A percentile compares a stretch with the other conserved stretches of the same genome.
Evolutionary conservation across 2,113 vertebrate species (phyloP).

Genomic region (Odocoileus virginianus): DNA sequence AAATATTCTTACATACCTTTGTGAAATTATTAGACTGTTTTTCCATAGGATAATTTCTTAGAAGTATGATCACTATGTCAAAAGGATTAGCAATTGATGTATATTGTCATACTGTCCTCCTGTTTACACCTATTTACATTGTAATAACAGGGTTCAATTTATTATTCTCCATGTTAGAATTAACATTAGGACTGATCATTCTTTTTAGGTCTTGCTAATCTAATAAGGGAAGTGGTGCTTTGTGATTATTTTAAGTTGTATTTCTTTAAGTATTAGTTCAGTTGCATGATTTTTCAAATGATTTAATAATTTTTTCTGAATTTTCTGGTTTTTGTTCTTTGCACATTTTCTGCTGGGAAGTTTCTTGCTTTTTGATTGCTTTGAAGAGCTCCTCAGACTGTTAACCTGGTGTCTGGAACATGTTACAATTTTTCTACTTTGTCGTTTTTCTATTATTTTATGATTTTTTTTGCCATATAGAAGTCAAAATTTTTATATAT

Average conservation of each 20-base stretch:
- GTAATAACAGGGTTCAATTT: neutral
- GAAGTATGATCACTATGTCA: neutral
- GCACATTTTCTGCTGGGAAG: neutral
- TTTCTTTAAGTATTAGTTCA: neutral
- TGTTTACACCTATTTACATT: neutral
- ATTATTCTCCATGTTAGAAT: neutral
- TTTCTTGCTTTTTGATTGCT: slow-evolving; percentile 13
- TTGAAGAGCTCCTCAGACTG: neutral
- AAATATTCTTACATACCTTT: neutral
- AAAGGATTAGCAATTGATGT: neutral
- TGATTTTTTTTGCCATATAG: neutral
- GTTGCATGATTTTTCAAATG: neutral
- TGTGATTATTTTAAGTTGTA: neutral
- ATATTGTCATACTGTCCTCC: neutral
- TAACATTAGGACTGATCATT: neutral
- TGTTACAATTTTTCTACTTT: slow-evolving; percentile 4
- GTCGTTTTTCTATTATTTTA: slow-evolving; percentile 23
- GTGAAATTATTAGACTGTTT: neutral
- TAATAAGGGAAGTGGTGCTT: neutral
- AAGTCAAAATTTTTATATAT: slow-evolving; percentile 15
- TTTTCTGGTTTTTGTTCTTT: neutral
- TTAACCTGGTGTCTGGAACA: neutral
- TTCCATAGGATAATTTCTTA: neutral
- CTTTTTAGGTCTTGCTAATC: neutral
- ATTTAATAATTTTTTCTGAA: neutral